phyloP scores from a whole-genome alignment of 2,797 vertebrate species.

The Takifugu rubripes region DNA sequence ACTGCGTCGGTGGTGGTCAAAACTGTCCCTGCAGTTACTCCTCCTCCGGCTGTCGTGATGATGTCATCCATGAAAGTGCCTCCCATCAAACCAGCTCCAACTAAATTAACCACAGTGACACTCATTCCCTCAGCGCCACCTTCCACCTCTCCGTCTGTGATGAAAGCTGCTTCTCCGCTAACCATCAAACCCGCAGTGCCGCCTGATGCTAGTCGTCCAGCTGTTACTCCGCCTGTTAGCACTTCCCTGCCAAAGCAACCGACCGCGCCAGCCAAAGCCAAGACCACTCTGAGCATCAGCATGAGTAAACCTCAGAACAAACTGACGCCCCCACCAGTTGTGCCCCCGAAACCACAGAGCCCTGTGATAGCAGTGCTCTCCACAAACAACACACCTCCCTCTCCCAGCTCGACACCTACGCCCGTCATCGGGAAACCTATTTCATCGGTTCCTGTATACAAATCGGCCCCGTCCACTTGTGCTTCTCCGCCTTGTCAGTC shows the following conservation, averaged over 20 bases:
- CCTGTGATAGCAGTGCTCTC: constrained; percentile 51
- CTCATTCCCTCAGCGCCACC: constrained; percentile 16
- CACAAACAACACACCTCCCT: constrained; percentile 49
- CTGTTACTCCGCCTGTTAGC: constrained; percentile 10
- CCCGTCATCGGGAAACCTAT: constrained; percentile 77
- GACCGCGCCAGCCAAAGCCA: constrained; percentile 63
- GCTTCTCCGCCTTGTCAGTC: constrained; percentile 50
- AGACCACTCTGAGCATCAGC: constrained; percentile 73
- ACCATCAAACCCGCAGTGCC: constrained; percentile 27
- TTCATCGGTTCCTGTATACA: constrained; percentile 78
- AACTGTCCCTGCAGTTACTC: constrained; percentile 44
- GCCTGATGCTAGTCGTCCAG: constrained; percentile 6
- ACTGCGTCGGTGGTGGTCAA: constrained; percentile 68
- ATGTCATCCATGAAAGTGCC: constrained; percentile 77
- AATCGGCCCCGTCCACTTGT: constrained; percentile 47
- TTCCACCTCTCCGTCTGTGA: constrained; percentile 9
- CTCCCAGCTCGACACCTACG: constrained; percentile 51
- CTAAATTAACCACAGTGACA: constrained; percentile 56
- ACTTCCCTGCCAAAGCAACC: constrained; percentile 22
- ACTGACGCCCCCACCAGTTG: constrained; percentile 55
- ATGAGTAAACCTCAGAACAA: constrained; percentile 69
- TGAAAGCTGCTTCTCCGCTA: constrained; percentile 35
- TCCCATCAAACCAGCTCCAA: constrained; percentile 63
- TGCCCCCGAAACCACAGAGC: constrained; percentile 77
- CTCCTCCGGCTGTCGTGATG: constrained; percentile 65